A percentile compares a stretch with the other conserved stretches of the same genome.
Evolutionary conservation across 2,797 vertebrate genomes (phyloP).

Genomic region (Limosa lapponica): DNA sequence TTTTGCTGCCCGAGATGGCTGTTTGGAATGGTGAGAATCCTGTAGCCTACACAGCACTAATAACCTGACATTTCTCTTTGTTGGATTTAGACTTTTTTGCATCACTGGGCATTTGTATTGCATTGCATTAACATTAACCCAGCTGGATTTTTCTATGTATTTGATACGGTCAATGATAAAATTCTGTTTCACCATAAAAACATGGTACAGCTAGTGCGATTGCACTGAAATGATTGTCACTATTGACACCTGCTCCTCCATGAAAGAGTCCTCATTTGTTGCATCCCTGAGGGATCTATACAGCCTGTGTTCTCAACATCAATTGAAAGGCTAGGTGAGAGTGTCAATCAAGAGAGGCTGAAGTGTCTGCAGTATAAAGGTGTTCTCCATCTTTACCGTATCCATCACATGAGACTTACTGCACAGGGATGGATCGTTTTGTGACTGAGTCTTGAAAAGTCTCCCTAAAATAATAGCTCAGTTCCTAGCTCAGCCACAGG

Average conservation of each 20-base stretch:
- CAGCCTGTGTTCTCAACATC: slow-evolving; percentile 6
- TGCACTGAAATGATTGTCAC: slow-evolving; percentile 60
- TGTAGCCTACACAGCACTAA: not conserved
- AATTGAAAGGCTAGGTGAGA: slow-evolving; percentile 45
- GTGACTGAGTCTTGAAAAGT: not conserved
- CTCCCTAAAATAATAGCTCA: not conserved
- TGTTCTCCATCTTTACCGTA: slow-evolving; percentile 32
- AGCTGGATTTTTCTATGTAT: slow-evolving; percentile 57
- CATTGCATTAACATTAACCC: slow-evolving; percentile 39
- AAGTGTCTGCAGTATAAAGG: slow-evolving; percentile 15
- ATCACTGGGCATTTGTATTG: not conserved
- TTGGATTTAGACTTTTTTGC: slow-evolving; percentile 9
- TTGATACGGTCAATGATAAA: slow-evolving; percentile 61
- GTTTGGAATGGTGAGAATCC: not conserved
- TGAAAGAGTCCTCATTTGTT: slow-evolving; percentile 48
- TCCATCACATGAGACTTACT: not conserved
- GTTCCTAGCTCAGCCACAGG: not conserved
- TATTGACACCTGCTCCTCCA: slow-evolving; percentile 66
- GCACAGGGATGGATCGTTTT: not conserved
- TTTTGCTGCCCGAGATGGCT: not conserved
- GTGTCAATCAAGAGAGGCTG: slow-evolving; percentile 26
- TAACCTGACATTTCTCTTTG: not conserved
- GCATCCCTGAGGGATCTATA: slow-evolving; percentile 40
- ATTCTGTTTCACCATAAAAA: slow-evolving; percentile 62
- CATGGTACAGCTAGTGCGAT: slow-evolving; percentile 22